Conservation (phyloP, 2,888 invertebrate species). For the Plebejus melissa region DNA sequence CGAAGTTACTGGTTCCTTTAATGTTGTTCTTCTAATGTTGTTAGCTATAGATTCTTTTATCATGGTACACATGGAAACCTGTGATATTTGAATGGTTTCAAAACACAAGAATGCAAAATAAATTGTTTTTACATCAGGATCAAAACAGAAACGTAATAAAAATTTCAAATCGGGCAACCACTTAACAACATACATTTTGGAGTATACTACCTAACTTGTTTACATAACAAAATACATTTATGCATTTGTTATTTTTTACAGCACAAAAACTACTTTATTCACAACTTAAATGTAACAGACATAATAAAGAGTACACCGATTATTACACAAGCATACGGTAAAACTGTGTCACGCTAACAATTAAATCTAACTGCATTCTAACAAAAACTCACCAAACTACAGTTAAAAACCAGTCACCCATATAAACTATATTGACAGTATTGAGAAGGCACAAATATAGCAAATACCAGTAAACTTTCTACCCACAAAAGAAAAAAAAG, state of each 20-base stretch:
- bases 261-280: neutral
- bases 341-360: conserved; percentile 43
- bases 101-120: neutral
- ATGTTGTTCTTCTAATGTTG: neutral
- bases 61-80: neutral
- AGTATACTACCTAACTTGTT: conserved; percentile 17
- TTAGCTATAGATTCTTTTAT: neutral
- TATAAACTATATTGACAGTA: conserved; percentile 42
- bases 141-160: neutral
- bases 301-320: conserved; percentile 21
- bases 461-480: conserved; percentile 24
- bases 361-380: conserved; percentile 49
- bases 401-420: conserved; percentile 50
- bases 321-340: conserved; percentile 39
- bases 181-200: neutral
- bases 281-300: neutral
- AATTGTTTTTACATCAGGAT: neutral
- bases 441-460: conserved; percentile 30
- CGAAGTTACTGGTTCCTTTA: neutral
- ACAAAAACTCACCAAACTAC: conserved; percentile 45
- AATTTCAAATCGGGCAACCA: neutral
- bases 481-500: conserved; percentile 27
- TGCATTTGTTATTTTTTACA: conserved; percentile 21
- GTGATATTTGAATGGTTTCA: neutral
- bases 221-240: conserved; percentile 27